Percentiles rank a stretch among this genome's conserved stretches.
These are phyloP conservation scores for Phenacoccus solenopsis DNA, from an alignment of 1,140 invertebrate genomes.

Conservation along the genomic window DNA sequence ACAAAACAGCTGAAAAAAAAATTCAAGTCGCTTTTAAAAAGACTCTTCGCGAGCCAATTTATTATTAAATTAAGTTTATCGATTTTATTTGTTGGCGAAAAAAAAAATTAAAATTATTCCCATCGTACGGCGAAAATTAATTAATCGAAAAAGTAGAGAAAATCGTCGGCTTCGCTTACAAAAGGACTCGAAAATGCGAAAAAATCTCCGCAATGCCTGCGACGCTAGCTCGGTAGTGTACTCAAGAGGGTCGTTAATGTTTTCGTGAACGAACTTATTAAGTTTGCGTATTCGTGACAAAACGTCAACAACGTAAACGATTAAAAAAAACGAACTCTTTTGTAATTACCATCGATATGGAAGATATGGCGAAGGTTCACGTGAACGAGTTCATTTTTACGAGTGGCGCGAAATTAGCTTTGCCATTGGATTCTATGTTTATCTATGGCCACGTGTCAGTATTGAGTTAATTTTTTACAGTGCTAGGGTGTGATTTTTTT, in stretches of 20 bases:
- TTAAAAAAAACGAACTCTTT: neutral
- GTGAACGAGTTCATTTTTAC: neutral
- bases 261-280: neutral
- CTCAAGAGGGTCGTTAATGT: neutral
- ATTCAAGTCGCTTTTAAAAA: too few species aligned
- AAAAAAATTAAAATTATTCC: neutral
- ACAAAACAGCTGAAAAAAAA: too few species aligned
- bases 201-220: too few species aligned
- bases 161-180: too few species aligned
- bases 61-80: neutral
- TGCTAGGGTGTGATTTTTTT: too few species aligned
- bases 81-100: constrained; percentile 3
- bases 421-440: too few species aligned
- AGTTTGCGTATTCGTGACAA: neutral
- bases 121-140: neutral
- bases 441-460: too few species aligned
- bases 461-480: too few species aligned
- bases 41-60: neutral
- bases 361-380: neutral
- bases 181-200: too few species aligned
- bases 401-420: neutral
- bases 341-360: neutral
- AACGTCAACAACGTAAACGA: neutral
- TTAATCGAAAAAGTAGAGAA: neutral
- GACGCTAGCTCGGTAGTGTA: neutral